These are phyloP conservation scores for Parambassis ranga DNA, from an alignment of 2,797 vertebrate genomes.

Conservation along the genomic window DNA sequence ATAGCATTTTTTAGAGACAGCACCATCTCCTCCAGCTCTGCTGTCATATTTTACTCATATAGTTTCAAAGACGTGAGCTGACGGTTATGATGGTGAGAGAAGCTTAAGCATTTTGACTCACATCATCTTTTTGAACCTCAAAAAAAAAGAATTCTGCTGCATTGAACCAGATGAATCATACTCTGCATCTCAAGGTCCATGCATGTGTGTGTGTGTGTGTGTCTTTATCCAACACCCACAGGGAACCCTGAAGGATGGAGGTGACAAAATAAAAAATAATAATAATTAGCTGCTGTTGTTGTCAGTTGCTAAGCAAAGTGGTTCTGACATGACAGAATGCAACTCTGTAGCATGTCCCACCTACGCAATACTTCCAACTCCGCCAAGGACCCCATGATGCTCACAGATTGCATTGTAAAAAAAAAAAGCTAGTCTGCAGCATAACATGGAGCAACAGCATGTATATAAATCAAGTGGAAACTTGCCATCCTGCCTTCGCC, in stretches of 20 bases:
- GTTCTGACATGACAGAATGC: conserved; percentile 44
- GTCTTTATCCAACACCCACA: conserved; percentile 9
- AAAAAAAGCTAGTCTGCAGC: background rate
- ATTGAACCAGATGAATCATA: too few species aligned
- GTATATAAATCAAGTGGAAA: background rate
- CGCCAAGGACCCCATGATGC: conserved; percentile 13
- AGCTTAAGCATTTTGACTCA: too few species aligned
- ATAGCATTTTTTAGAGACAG: too few species aligned
- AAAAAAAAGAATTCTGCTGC: too few species aligned
- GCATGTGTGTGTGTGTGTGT: background rate
- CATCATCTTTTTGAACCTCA: too few species aligned
- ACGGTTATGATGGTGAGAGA: too few species aligned
- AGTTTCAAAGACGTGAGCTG: too few species aligned
- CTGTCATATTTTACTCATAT: too few species aligned
- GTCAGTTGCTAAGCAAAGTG: conserved; percentile 70
- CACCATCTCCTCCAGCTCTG: too few species aligned
- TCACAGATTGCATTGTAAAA: background rate
- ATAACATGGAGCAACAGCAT: background rate
- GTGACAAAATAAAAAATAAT: too few species aligned
- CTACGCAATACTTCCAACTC: conserved; percentile 28
- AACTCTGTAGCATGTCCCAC: conserved; percentile 41
- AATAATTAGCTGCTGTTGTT: conserved; percentile 38
- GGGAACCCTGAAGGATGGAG: conserved; percentile 48
- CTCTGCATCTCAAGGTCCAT: background rate
- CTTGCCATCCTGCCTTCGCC: background rate